Percentiles rank a stretch among this genome's conserved stretches.
These are phyloP conservation scores for Thyatira batis DNA, from an alignment of 2,888 invertebrate species.

Conservation along the genomic window DNA sequence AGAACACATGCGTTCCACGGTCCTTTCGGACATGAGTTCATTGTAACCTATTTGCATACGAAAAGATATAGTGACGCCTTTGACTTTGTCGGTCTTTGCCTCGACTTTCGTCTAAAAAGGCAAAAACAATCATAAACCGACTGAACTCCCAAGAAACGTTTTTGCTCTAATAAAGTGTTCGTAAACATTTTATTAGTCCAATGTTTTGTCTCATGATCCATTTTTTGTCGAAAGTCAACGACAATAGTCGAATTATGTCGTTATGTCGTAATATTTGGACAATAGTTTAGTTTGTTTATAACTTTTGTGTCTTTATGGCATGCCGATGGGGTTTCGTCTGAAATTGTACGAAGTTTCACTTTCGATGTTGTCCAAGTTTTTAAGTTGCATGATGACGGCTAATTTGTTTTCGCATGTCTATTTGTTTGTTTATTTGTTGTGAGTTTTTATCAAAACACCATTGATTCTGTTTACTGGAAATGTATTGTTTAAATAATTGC, in stretches of 20 bases:
- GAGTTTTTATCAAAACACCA: not conserved
- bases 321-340: conserved; percentile 42
- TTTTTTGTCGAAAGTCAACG: conserved; percentile 43
- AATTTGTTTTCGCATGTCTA: not conserved
- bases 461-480: not conserved
- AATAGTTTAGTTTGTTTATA: conserved; percentile 61
- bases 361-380: conserved; percentile 33
- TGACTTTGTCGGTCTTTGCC: conserved; percentile 62
- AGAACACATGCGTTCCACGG: conserved; percentile 55
- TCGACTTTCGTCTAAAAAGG: conserved; percentile 67
- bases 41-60: conserved; percentile 76
- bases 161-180: conserved; percentile 73
- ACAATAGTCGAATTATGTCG: conserved; percentile 44
- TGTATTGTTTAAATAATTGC: not conserved
- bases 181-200: conserved; percentile 41
- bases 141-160: conserved; percentile 58
- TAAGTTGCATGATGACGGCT: not conserved
- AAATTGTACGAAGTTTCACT: conserved; percentile 32
- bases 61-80: conserved; percentile 62
- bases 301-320: conserved; percentile 43
- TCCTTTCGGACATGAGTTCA: conserved; percentile 65
- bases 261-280: conserved; percentile 67
- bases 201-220: conserved; percentile 55
- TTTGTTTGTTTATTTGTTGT: not conserved
- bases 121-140: conserved; percentile 61